These are phyloP conservation scores for Gymnoscopelus braueri DNA, from an alignment of 2,797 vertebrate species.

Conservation along the genomic window DNA sequence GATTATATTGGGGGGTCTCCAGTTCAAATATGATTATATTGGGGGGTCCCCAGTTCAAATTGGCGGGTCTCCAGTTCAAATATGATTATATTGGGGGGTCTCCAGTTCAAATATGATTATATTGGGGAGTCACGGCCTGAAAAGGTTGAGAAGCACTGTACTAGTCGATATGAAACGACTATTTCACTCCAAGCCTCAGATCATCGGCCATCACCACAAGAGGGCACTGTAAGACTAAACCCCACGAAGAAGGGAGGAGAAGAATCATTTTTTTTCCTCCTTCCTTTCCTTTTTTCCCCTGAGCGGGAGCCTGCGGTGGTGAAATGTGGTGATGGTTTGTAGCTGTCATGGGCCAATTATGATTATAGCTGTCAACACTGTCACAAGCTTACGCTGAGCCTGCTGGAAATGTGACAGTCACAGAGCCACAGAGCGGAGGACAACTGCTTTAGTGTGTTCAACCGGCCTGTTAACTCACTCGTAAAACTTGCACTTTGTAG, in stretches of 20 bases:
- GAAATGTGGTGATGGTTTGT: not conserved
- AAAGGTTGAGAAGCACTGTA: no score
- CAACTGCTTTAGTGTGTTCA: not conserved
- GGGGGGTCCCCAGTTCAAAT: no score
- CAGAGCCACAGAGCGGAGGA: not conserved
- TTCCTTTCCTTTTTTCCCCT: no score
- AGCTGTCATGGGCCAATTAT: not conserved
- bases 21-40: no score
- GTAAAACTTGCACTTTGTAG: no score
- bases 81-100: no score
- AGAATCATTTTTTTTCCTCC: not conserved
- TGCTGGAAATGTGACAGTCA: slow-evolving; percentile 3
- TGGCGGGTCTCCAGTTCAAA: no score
- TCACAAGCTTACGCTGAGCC: not conserved
- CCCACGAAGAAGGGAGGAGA: not conserved
- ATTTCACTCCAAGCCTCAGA: not conserved
- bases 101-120: no score
- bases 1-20: no score
- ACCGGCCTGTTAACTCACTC: not conserved
- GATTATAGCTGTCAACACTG: not conserved
- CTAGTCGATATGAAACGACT: not conserved
- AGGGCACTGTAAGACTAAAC: slow-evolving; percentile 41
- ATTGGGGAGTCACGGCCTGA: no score
- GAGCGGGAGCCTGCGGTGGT: not conserved
- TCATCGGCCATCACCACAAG: slow-evolving; percentile 31